A percentile compares a stretch with the other conserved stretches of the same genome.
These are phyloP conservation scores for Petrolisthes manimaculis DNA, from an alignment of 2,888 invertebrate genomes.

Conservation along the genomic window DNA sequence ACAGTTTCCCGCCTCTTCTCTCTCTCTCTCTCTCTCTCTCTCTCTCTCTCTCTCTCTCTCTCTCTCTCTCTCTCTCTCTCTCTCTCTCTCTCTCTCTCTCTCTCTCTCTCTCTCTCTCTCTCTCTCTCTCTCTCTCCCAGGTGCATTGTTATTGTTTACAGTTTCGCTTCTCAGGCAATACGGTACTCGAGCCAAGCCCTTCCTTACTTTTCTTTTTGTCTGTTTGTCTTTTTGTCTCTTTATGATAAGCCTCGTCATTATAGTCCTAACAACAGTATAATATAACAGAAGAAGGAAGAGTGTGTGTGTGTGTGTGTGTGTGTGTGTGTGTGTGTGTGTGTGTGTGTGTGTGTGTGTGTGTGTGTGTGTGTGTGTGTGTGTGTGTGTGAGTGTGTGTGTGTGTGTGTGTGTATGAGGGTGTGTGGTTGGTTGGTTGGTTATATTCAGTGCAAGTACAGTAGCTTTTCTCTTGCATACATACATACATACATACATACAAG, in stretches of 20 bases:
- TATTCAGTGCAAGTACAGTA: too few species aligned
- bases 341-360: slow-evolving; percentile 18
- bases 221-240: too few species aligned
- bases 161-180: too few species aligned
- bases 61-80: slow-evolving; percentile 11
- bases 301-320: too few species aligned
- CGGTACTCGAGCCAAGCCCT: not conserved
- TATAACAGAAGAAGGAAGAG: too few species aligned
- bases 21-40: slow-evolving; percentile 19
- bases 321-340: not conserved
- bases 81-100: not conserved
- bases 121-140: slow-evolving; percentile 10
- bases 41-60: slow-evolving; percentile 17
- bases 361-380: slow-evolving; percentile 12
- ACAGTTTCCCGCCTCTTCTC: not conserved
- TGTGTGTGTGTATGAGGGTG: too few species aligned
- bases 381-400: slow-evolving; percentile 22
- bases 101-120: slow-evolving; percentile 5
- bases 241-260: not conserved
- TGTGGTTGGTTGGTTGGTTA: too few species aligned
- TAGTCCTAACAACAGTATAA: too few species aligned
- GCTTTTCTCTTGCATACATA: too few species aligned
- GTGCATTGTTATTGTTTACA: not conserved
- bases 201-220: not conserved
- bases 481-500: not conserved